phyloP scores from a whole-genome alignment of 2,888 invertebrate genomes.

The Phrixothrix hirtus region DNA sequence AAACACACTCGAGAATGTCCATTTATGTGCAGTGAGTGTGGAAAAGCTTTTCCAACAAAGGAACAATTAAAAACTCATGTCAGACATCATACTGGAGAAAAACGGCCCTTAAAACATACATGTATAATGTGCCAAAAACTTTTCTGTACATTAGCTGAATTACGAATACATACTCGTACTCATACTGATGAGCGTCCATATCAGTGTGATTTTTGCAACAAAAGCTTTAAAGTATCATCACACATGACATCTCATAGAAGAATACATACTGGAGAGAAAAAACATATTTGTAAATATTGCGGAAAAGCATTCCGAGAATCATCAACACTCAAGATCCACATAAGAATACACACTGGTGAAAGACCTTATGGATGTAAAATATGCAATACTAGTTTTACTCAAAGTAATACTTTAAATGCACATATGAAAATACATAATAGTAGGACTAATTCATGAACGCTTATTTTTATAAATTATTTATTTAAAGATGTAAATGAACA shows the following conservation, averaged over 20 bases:
- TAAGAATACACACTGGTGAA: conserved; percentile 45
- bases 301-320: conserved; percentile 41
- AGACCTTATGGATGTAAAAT: conserved; percentile 41
- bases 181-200: conserved; percentile 44
- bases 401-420: conserved; percentile 42
- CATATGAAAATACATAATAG: conserved; percentile 41
- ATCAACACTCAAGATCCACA: conserved; percentile 42
- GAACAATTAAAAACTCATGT: conserved; percentile 42
- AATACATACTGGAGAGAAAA: conserved; percentile 43
- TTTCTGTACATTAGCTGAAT: conserved; percentile 37
- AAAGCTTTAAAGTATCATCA: conserved; percentile 48
- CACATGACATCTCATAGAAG: conserved; percentile 42
- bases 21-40: conserved; percentile 44
- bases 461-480: no score
- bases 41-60: conserved; percentile 39
- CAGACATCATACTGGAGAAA: conserved; percentile 44
- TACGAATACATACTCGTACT: conserved; percentile 38
- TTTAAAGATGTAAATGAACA: no score
- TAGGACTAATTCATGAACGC: no score
- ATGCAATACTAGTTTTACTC: conserved; percentile 43
- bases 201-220: conserved; percentile 43
- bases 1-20: conserved; percentile 44
- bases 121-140: conserved; percentile 38
- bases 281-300: conserved; percentile 38
- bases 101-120: conserved; percentile 35